Evolutionary conservation across 2,888 invertebrate species (phyloP).

Genomic region (Drosophila quasianomalipes): DNA sequence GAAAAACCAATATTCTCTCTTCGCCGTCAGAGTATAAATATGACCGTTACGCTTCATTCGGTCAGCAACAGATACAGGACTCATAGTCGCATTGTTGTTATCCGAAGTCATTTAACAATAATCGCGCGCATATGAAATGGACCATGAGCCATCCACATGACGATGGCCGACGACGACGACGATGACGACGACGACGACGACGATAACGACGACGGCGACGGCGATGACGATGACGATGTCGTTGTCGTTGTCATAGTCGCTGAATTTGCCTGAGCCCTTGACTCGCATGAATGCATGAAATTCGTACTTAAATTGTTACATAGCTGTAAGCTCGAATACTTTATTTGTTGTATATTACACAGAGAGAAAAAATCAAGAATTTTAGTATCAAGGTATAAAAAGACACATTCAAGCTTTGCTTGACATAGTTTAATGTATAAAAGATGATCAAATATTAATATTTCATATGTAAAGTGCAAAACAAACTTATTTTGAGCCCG

Average conservation of each 20-base stretch:
- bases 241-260: constrained; percentile 7
- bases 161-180: constrained; percentile 9
- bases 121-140: constrained; percentile 68
- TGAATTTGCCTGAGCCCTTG: constrained; percentile 5
- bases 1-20: background rate
- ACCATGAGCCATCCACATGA: constrained; percentile 43
- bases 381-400: background rate
- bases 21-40: constrained; percentile 11
- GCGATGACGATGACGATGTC: constrained; percentile 16
- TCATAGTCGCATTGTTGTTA: constrained; percentile 38
- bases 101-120: constrained; percentile 69
- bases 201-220: constrained; percentile 8
- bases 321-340: background rate
- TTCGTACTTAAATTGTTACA: background rate
- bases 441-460: background rate
- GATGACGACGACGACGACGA: constrained; percentile 1
- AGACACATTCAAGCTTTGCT: background rate
- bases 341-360: background rate
- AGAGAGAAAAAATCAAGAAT: background rate
- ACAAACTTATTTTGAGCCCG: background rate
- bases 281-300: background rate
- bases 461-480: background rate
- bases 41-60: constrained; percentile 60
- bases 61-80: constrained; percentile 46
- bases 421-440: background rate